Percentiles rank a stretch among this genome's conserved stretches.
These are phyloP conservation scores for Anser brachyrhynchus DNA, from an alignment of 2,113 vertebrate genomes.

Conservation along the genomic window DNA sequence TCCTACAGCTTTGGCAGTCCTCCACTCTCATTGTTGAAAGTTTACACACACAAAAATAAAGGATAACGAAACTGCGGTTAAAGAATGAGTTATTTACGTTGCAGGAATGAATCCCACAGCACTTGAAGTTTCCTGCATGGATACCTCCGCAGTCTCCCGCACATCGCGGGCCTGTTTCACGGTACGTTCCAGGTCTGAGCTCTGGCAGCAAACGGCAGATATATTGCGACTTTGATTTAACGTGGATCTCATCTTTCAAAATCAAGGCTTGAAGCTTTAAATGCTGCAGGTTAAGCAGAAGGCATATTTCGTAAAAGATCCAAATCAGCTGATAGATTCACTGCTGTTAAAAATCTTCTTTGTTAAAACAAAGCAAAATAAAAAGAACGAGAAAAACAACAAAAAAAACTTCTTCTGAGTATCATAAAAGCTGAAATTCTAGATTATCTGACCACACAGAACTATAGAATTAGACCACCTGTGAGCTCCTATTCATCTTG, in stretches of 20 bases:
- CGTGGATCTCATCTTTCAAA: slow-evolving; percentile 7
- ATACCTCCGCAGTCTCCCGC: not conserved
- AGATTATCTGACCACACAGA: not conserved
- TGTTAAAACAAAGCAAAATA: not conserved
- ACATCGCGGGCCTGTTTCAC: not conserved
- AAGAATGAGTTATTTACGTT: slow-evolving; percentile 19
- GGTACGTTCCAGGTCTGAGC: not conserved
- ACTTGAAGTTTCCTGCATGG: slow-evolving; percentile 19
- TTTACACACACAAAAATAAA: not conserved
- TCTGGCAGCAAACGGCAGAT: not conserved
- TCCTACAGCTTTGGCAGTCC: not conserved
- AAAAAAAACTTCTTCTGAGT: not conserved
- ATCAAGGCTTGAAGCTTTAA: not conserved
- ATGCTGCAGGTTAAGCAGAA: slow-evolving; percentile 10
- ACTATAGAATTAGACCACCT: not conserved
- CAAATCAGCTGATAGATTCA: not conserved
- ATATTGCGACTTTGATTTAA: not conserved
- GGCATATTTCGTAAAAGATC: not conserved
- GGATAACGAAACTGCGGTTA: slow-evolving; percentile 31
- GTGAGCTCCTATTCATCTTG: not conserved
- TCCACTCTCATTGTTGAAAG: slow-evolving; percentile 8
- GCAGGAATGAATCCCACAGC: slow-evolving; percentile 13
- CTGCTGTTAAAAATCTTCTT: not conserved
- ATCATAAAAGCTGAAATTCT: not conserved
- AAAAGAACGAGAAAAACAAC: not conserved